Conservation (phyloP, 2,113 vertebrate species). For the Tachysurus fulvidraco region DNA sequence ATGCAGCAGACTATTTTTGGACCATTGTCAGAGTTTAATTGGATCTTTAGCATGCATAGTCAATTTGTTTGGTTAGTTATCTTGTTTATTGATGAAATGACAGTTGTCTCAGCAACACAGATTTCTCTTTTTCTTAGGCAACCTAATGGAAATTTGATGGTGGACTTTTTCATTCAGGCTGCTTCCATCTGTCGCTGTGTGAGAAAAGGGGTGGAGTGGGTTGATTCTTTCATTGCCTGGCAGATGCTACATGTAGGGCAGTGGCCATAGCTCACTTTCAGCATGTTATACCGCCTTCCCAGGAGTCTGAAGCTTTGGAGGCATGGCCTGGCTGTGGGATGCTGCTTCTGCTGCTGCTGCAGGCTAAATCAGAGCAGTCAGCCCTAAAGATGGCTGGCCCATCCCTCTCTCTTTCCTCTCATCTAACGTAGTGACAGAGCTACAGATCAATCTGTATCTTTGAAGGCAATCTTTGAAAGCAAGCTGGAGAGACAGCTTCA, state of each 20-base stretch:
- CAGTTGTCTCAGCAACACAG: background rate
- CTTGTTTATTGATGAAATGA: constrained; percentile 19
- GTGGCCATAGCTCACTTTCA: constrained; percentile 16
- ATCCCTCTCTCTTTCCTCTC: constrained; percentile 35
- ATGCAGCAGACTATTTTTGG: background rate
- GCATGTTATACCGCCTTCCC: constrained; percentile 10
- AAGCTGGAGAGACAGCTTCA: constrained; percentile 42
- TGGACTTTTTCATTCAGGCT: background rate
- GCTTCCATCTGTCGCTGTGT: background rate
- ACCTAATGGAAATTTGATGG: constrained; percentile 15
- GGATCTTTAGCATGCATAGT: background rate
- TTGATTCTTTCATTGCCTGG: constrained; percentile 13
- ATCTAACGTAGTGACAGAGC: constrained; percentile 38
- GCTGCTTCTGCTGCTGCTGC: constrained; percentile 28
- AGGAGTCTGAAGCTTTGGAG: constrained; percentile 41
- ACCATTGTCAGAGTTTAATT: constrained; percentile 24
- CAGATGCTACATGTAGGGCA: constrained; percentile 38
- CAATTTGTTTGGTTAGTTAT: constrained; percentile 1
- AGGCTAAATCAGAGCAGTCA: constrained; percentile 43
- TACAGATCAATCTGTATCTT: constrained; percentile 45
- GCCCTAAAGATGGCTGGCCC: constrained; percentile 29
- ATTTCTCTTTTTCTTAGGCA: constrained; percentile 8
- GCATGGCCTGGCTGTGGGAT: constrained; percentile 32
- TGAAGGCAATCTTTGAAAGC: constrained; percentile 46
- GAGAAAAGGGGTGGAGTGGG: constrained; percentile 25